Percentiles rank a stretch among this genome's conserved stretches.
Conservation (phyloP, 2,888 invertebrate genomes). For the Crioceris asparagi region DNA sequence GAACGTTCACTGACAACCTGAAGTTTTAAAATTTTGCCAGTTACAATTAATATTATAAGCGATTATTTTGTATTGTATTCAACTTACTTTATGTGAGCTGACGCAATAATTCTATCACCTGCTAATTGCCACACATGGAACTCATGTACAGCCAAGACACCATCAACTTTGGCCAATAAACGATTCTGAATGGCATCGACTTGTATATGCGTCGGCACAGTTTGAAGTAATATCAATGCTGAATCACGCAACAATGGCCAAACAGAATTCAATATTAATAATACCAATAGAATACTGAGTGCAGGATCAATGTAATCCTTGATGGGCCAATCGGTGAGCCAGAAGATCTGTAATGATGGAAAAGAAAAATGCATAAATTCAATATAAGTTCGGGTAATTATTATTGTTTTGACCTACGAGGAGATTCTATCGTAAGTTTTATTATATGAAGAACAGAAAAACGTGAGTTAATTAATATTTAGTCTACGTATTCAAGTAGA, state of each 20-base stretch:
- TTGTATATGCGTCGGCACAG: constrained; percentile 96
- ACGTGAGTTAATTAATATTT: too few relatives aligned
- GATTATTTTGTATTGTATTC: too few relatives aligned
- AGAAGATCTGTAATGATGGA: constrained; percentile 42
- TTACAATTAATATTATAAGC: too few relatives aligned
- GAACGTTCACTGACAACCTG: too few relatives aligned
- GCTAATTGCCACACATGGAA: constrained; percentile 98
- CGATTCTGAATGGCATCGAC: constrained; percentile 85
- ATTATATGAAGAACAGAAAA: too few relatives aligned
- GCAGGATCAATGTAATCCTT: constrained; percentile 89
- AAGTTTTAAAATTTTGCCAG: too few relatives aligned
- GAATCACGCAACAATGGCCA: constrained; percentile 91
- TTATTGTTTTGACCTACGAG: too few relatives aligned
- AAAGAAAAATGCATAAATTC: too few relatives aligned
- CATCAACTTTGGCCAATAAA: constrained; percentile 80
- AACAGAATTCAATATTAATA: constrained; percentile 76
- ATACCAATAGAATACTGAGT: constrained; percentile 79
- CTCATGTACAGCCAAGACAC: constrained; percentile 92
- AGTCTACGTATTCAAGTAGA: too few relatives aligned
- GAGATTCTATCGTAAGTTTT: too few relatives aligned
- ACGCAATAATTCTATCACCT: constrained; percentile 92
- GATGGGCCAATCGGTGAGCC: constrained; percentile 73
- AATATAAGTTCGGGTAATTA: too few relatives aligned
- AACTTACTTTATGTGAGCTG: constrained; percentile 83
- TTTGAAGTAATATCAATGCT: constrained; percentile 88